phyloP scores from a whole-genome alignment of 2,113 vertebrate genomes.

The Albula goreensis region DNA sequence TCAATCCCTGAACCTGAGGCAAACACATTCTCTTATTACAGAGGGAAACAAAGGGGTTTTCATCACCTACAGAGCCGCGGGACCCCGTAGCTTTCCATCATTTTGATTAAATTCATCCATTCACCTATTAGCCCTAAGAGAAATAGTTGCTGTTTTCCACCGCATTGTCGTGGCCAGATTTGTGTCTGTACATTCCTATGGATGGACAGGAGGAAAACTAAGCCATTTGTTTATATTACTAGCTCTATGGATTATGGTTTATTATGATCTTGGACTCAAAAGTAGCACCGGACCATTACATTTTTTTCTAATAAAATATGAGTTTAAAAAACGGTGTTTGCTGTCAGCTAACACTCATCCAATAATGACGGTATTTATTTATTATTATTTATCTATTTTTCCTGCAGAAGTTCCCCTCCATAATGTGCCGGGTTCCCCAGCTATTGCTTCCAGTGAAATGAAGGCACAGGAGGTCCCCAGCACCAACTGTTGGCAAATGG shows the following conservation, averaged over 20 bases:
- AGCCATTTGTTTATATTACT: conserved; percentile 28
- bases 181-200: background rate
- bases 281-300: conserved; percentile 24
- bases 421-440: conserved; percentile 20
- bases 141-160: background rate
- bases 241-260: conserved; percentile 33
- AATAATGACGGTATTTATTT: conserved; percentile 11
- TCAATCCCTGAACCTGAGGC: background rate
- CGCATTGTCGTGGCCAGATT: background rate
- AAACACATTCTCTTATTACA: conserved; percentile 35
- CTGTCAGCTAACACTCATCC: conserved; percentile 23
- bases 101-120: conserved; percentile 48
- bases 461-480: conserved; percentile 52
- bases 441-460: conserved; percentile 50
- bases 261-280: conserved; percentile 14
- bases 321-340: background rate
- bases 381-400: background rate
- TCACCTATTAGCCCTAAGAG: conserved; percentile 8
- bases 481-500: conserved; percentile 51
- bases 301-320: conserved; percentile 28
- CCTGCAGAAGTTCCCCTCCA: background rate
- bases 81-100: conserved; percentile 45
- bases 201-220: conserved; percentile 12
- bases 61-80: conserved; percentile 30
- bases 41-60: conserved; percentile 43